Conservation (phyloP, 1,140 invertebrate species). For the Cataglyphis hispanica region DNA sequence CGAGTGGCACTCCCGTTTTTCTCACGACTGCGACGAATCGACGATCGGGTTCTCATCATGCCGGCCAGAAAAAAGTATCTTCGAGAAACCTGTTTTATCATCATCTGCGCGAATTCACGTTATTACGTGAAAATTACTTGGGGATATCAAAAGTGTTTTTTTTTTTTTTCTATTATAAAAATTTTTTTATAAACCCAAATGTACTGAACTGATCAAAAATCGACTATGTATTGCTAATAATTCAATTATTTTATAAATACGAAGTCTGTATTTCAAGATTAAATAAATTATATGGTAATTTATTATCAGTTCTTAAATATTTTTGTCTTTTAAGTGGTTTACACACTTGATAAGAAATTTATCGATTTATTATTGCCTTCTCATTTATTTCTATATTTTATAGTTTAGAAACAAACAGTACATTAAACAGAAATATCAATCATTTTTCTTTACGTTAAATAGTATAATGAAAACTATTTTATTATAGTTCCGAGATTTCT, state of each 20-base stretch:
- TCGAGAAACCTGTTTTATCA: slow-evolving; percentile 33
- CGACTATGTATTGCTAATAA: not conserved
- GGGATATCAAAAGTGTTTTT: too few relatives aligned
- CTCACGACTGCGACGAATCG: slow-evolving; percentile 72
- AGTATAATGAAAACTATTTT: not conserved
- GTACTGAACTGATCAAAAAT: too few relatives aligned
- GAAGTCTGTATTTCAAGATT: not conserved
- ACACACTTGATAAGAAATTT: slow-evolving; percentile 3
- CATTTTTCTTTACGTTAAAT: not conserved
- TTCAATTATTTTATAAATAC: not conserved
- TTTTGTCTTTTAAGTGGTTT: not conserved
- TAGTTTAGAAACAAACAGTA: not conserved
- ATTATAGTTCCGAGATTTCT: not conserved
- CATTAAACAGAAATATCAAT: not conserved
- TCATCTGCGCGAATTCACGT: not conserved
- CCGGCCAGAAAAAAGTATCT: slow-evolving; percentile 50
- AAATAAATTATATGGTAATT: not conserved
- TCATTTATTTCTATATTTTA: not conserved
- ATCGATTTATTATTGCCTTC: too few relatives aligned
- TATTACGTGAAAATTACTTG: slow-evolving; percentile 36
- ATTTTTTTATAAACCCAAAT: too few relatives aligned
- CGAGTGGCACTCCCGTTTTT: slow-evolving; percentile 53
- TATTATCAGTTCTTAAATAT: not conserved
- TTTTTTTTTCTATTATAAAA: too few relatives aligned
- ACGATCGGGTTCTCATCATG: slow-evolving; percentile 58